Percentiles rank a stretch among this genome's conserved stretches.
Conservation (phyloP, 2,113 vertebrate species). For the Pipa parva region DNA sequence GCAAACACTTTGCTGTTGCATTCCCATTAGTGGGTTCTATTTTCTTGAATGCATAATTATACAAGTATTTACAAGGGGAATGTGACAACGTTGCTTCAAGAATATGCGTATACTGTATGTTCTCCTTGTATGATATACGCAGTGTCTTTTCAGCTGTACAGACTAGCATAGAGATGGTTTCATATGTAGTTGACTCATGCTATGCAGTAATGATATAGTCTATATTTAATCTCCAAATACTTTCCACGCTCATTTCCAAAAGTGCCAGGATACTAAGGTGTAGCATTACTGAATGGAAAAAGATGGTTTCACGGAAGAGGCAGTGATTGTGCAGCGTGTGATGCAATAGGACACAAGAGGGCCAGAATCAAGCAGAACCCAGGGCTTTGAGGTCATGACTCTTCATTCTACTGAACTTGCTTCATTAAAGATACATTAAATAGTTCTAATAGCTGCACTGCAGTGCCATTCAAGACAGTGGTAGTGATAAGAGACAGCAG, state of each 20-base stretch:
- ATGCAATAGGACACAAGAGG: neutral
- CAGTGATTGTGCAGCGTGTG: neutral
- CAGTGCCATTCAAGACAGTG: neutral
- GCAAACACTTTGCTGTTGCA: too few relatives aligned
- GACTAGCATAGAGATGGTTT: neutral
- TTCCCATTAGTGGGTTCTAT: too few relatives aligned
- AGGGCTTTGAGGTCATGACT: neutral
- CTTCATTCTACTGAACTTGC: slow-evolving; percentile 7
- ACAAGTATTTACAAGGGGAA: too few relatives aligned
- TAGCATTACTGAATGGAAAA: neutral
- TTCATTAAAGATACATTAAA: neutral
- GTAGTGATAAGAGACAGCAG: neutral
- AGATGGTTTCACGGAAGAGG: neutral
- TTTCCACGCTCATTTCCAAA: neutral
- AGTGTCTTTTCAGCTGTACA: too few relatives aligned
- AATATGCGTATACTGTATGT: too few relatives aligned
- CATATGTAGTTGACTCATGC: neutral
- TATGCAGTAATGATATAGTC: neutral
- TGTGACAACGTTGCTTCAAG: too few relatives aligned
- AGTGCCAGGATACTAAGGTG: neutral
- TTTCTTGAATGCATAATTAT: too few relatives aligned
- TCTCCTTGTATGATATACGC: too few relatives aligned
- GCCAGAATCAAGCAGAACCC: neutral
- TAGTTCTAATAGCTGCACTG: slow-evolving; percentile 2
- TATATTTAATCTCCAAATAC: neutral